These are phyloP conservation scores for Eriocheir sinensis DNA, from an alignment of 1,140 invertebrate species.

Conservation along the genomic window DNA sequence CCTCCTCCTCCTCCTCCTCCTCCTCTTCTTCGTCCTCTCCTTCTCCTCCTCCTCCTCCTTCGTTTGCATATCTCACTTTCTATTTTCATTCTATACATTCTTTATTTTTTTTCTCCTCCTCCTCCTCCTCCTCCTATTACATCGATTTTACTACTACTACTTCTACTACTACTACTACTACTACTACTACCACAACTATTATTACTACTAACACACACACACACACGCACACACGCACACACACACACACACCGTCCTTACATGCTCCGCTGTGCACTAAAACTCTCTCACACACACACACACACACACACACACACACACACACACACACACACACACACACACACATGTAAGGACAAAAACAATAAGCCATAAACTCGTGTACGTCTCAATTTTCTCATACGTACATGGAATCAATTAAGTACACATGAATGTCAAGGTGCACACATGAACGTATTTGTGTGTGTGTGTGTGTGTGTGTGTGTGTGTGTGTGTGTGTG, in stretches of 20 bases:
- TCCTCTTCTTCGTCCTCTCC: constrained; percentile 39
- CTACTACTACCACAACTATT: not conserved
- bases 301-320: not conserved
- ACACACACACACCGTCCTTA: no score
- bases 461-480: not conserved
- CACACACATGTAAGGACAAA: no score
- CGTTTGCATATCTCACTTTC: not conserved
- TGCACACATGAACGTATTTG: not conserved
- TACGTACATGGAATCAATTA: no score
- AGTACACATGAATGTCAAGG: no score
- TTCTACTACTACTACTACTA: not conserved
- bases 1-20: constrained; percentile 48
- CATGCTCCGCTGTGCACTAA: not conserved
- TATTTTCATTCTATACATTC: not conserved
- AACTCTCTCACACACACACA: not conserved
- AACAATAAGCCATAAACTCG: no score
- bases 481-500: not conserved
- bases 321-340: not conserved
- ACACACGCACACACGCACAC: no score
- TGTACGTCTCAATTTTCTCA: no score
- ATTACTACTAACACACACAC: no score
- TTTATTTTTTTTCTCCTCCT: not conserved
- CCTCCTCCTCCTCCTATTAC: not conserved
- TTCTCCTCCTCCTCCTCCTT: constrained; percentile 41
- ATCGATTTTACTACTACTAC: not conserved